These are phyloP conservation scores for Philopotamus ludificatus DNA, from an alignment of 1,140 invertebrate species.

Conservation along the genomic window DNA sequence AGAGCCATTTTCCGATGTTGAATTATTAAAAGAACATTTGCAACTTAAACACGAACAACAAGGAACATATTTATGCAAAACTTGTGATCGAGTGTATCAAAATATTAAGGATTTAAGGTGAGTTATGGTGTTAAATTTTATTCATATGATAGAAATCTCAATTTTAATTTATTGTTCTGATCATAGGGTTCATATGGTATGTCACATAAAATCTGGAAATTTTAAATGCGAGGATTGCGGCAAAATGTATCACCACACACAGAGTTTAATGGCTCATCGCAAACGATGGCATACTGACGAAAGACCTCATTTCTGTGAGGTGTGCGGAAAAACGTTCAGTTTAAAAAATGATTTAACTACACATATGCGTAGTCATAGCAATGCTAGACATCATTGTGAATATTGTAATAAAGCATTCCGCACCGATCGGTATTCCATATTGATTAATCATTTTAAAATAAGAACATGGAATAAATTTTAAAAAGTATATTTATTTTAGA, in stretches of 20 bases:
- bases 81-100: slow-evolving; percentile 42
- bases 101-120: slow-evolving; percentile 37
- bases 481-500: slow-evolving; percentile 33
- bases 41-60: slow-evolving; percentile 27
- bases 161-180: background rate
- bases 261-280: slow-evolving; percentile 35
- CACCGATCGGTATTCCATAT: slow-evolving; percentile 31
- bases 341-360: slow-evolving; percentile 38
- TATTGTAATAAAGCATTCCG: slow-evolving; percentile 37
- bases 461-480: background rate
- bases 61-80: slow-evolving; percentile 38
- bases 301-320: slow-evolving; percentile 52
- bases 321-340: slow-evolving; percentile 49
- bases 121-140: background rate
- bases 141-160: background rate
- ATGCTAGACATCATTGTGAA: slow-evolving; percentile 23
- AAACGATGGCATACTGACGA: slow-evolving; percentile 46
- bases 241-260: slow-evolving; percentile 38
- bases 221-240: slow-evolving; percentile 35
- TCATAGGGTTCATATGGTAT: slow-evolving; percentile 32
- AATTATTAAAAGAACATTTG: slow-evolving; percentile 42
- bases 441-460: background rate
- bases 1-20: slow-evolving; percentile 44
- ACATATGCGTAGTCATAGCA: slow-evolving; percentile 32
- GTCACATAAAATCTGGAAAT: slow-evolving; percentile 28